These are phyloP conservation scores for Ennomos quercinarius DNA, from an alignment of 2,888 invertebrate genomes.

Conservation along the genomic window DNA sequence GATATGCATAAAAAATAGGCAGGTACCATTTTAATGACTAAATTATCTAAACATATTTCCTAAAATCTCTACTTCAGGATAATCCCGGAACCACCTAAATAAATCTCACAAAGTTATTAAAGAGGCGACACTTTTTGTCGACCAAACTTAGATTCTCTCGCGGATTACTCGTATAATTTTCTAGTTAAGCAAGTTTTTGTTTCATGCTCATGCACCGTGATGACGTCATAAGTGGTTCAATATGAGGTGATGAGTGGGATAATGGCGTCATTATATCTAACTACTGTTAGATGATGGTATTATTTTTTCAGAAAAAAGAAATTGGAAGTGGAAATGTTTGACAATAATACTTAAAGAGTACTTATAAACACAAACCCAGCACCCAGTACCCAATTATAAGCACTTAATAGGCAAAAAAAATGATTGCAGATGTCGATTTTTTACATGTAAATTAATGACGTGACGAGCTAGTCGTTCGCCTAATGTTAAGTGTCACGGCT, in stretches of 20 bases:
- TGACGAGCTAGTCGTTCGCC: too few species aligned
- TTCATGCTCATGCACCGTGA: constrained; percentile 8
- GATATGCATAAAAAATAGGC: too few species aligned
- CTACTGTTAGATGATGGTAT: neutral
- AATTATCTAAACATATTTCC: constrained; percentile 6
- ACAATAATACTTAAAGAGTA: too few species aligned
- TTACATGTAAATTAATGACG: too few species aligned
- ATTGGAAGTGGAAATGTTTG: too few species aligned
- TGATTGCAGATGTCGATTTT: too few species aligned
- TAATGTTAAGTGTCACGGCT: too few species aligned
- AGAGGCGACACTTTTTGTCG: constrained; percentile 30
- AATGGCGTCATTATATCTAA: neutral
- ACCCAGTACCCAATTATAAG: too few species aligned
- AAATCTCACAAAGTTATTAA: constrained; percentile 28
- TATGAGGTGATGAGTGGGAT: constrained; percentile 18
- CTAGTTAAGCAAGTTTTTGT: constrained; percentile 36
- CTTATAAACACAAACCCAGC: too few species aligned
- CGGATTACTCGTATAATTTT: constrained; percentile 40
- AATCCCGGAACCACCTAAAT: constrained; percentile 13
- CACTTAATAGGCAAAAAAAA: too few species aligned
- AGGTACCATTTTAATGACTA: constrained; percentile 1
- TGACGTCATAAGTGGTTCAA: constrained; percentile 22
- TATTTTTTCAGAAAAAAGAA: too few species aligned
- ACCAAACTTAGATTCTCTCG: constrained; percentile 38
- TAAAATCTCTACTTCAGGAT: constrained; percentile 4